Evolutionary conservation across 2,797 vertebrate genomes (phyloP), one percentile per base, ranked within the genome.

Genomic region (Danio kyathit): DNA sequence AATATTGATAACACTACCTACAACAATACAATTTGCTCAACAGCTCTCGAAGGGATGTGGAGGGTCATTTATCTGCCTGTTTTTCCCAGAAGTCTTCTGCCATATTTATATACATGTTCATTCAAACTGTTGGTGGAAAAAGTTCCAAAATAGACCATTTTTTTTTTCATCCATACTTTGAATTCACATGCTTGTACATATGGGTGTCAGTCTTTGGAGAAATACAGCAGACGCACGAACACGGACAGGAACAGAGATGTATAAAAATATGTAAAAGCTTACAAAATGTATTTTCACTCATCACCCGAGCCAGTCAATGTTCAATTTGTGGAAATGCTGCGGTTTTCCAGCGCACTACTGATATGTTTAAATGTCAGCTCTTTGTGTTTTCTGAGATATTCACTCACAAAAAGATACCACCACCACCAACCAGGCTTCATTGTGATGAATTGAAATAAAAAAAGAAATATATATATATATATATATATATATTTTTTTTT

Each of bases 281-380:
- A 93, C 88, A 90, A 93, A 93, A 91, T 89, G 84, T 88, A 82
- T 91, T 89, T 88, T 67, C 90, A 91, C 90, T 90, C 89, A 89
- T 85, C 67, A 73, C 79, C 79, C 86, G 77, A 92, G 85, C 87
- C 71, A 88, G 89, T 86, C 84, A 64, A 76, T 86, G 72, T 87
- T 85, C 75, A 77, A 85, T 76, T 88, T 88, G 87, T 86, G 60
- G 89, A 90, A 89, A 76, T 79, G 75, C 11, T 85, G 83, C 57
- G 69, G 75, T 86, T 87, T 87, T 83, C 74, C 61, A 64, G 60
- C 44, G 49, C 44, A 9, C 61, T 49, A 38, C 61, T 85, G 65
- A 85, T 75, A 80, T 78, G 74, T 82, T 52, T 80, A 43, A 63
- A 75, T 49, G 41, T 72, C 52, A 64, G 57, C 66, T 64, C 52